phyloP scores from a whole-genome alignment of 1,140 invertebrate genomes.

The Pristionchus pacificus region DNA sequence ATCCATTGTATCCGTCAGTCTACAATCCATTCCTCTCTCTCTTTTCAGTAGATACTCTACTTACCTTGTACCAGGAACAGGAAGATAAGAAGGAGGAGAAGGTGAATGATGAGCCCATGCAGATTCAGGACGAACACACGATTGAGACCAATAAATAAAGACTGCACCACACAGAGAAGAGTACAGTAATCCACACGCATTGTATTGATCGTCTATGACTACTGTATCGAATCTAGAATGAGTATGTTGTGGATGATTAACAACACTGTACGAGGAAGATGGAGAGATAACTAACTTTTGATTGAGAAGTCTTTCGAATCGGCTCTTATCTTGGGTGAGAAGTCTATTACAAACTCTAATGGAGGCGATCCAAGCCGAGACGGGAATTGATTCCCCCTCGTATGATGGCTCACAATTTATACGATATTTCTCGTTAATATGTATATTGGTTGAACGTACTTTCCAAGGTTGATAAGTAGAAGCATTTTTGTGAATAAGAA shows the following conservation, averaged over 20 bases:
- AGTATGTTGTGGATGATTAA: not conserved
- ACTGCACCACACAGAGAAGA: constrained; percentile 34
- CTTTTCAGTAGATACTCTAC: constrained; percentile 7
- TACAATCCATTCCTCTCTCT: constrained; percentile 3
- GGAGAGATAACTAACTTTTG: constrained; percentile 25
- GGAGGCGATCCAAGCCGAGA: constrained; percentile 45
- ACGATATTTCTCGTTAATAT: too few relatives aligned
- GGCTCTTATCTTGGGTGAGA: constrained; percentile 27
- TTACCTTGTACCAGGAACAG: constrained; percentile 40
- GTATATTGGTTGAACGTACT: too few relatives aligned
- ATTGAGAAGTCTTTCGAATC: constrained; percentile 43
- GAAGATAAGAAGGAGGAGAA: constrained; percentile 52
- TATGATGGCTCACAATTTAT: too few relatives aligned
- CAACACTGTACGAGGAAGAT: constrained; percentile 39
- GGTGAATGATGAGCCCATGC: constrained; percentile 56
- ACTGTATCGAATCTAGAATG: constrained; percentile 25
- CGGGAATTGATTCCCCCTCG: constrained; percentile 38
- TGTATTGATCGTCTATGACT: constrained; percentile 54
- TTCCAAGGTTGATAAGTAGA: too few relatives aligned
- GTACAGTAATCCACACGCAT: constrained; percentile 53
- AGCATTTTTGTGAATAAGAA: too few relatives aligned
- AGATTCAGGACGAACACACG: constrained; percentile 52
- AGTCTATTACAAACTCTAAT: constrained; percentile 48
- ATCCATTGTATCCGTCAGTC: constrained; percentile 48
- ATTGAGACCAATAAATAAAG: constrained; percentile 57